Base-by-base conservation (phyloP, 2,888 invertebrate species). In the Ophioninae sp. region DNA sequence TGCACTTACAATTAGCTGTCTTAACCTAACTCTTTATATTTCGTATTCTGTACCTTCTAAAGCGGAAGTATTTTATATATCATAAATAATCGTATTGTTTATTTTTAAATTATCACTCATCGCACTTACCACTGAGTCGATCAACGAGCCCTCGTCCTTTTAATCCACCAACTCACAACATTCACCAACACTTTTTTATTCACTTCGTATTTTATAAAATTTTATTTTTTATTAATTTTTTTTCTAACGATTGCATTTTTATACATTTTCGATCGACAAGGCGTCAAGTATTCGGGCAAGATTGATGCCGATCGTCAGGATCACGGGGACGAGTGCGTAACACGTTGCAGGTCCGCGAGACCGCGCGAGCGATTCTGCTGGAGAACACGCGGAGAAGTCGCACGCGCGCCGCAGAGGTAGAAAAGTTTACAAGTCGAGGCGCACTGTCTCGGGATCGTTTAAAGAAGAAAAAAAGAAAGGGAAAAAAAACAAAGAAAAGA, bases 311-410 rank as follows among this genome's bases (percentile, higher is more conserved):
- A 13, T 50, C 50, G 50, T 50, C 50, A 50, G 50, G 17, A 50
- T 17, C 17, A 50, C 50, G 17, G 13, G 17, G 50, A 50, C 50
- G 50, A 50, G 50, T 17, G 17, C 50, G 50, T 50, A 50, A 50
- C 50, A 10, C 50, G 50, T 50, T 50, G 17, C 50, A 13, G 50
- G 50, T 50, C 10, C 50, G 13, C 50, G 50, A 13, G 50, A 59
- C 20, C 59, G 59, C 21, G 41, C 73, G 80, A 67, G 78, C 64
- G 83, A 78, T 83, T 78, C 78, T 83, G 81, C 64, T 65, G 65
- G 78, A 56, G 39, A 61, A 70, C 50, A 50, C 50, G 50, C 17
- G 50, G 78, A 78, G 78, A 30, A 70, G 68, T 78, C 78, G 81
- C 80, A 80, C 80, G 77, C 80, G 83, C 83, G 50, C 50, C 50